phyloP scores from a whole-genome alignment of 1,140 invertebrate species.

The Lepidurus apus region DNA sequence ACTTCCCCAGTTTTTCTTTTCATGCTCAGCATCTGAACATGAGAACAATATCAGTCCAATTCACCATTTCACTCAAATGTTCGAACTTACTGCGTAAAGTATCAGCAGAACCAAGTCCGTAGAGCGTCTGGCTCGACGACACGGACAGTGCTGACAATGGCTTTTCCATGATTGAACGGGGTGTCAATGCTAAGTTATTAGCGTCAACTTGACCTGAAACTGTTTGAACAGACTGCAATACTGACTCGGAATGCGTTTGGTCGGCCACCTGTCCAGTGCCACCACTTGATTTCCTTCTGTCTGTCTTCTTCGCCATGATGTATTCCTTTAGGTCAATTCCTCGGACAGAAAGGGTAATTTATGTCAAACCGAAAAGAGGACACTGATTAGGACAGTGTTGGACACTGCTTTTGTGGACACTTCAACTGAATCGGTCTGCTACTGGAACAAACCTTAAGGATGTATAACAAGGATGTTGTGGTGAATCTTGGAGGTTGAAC shows the following conservation, averaged over 20 bases:
- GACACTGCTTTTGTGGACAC: too few species aligned
- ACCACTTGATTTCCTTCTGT: neutral
- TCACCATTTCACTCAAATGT: neutral
- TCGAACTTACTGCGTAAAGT: neutral
- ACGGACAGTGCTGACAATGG: neutral
- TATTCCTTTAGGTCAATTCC: too few species aligned
- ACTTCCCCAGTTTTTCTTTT: slow-evolving; percentile 35
- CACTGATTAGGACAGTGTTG: too few species aligned
- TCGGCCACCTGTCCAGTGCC: neutral
- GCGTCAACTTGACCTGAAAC: neutral
- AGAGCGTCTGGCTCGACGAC: neutral
- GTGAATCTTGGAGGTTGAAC: too few species aligned
- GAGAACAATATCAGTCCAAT: neutral
- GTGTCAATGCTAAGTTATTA: neutral
- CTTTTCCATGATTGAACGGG: neutral
- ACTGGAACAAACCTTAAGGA: too few species aligned
- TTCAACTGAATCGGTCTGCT: too few species aligned
- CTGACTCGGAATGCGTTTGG: neutral
- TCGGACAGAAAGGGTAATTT: too few species aligned
- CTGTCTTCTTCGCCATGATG: neutral
- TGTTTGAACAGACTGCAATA: neutral
- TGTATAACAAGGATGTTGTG: too few species aligned
- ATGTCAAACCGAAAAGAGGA: too few species aligned
- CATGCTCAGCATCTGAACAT: neutral
- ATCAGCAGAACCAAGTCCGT: neutral